phyloP scores from a whole-genome alignment of 2,888 invertebrate genomes.

The Brachyopa scutellaris region DNA sequence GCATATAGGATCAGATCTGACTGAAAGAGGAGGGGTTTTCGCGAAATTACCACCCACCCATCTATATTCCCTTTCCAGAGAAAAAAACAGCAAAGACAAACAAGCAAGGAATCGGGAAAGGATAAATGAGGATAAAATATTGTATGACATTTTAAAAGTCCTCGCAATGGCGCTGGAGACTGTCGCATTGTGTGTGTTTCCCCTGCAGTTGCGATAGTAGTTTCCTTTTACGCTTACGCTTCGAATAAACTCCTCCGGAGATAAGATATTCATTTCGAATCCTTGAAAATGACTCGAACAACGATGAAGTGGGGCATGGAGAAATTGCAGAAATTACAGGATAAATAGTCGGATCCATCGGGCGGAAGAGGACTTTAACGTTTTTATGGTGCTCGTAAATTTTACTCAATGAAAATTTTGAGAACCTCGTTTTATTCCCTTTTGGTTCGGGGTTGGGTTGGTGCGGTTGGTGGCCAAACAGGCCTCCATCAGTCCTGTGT shows the following conservation, averaged over 20 bases:
- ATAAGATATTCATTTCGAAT: slow-evolving; percentile 50
- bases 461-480: not conserved
- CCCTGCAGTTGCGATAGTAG: slow-evolving; percentile 41
- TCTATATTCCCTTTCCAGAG: no score
- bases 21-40: slow-evolving; percentile 22
- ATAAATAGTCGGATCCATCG: slow-evolving; percentile 36
- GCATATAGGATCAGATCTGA: slow-evolving; percentile 52
- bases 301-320: not conserved
- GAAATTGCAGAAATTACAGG: slow-evolving; percentile 45
- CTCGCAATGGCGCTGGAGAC: slow-evolving; percentile 26
- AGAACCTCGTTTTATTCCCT: not conserved
- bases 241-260: slow-evolving; percentile 17
- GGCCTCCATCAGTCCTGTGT: not conserved
- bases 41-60: slow-evolving; percentile 27
- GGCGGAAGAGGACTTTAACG: slow-evolving; percentile 24
- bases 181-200: slow-evolving; percentile 20
- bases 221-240: slow-evolving; percentile 47
- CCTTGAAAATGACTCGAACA: slow-evolving; percentile 51
- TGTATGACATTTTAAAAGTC: slow-evolving; percentile 67
- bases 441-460: not conserved
- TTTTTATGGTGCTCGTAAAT: slow-evolving; percentile 68
- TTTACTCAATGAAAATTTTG: slow-evolving; percentile 38
- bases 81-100: not conserved
- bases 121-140: slow-evolving; percentile 71
- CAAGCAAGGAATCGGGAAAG: not conserved